Base-by-base conservation (phyloP, 2,888 invertebrate species). In the Caenorhabditis imperialis region DNA sequence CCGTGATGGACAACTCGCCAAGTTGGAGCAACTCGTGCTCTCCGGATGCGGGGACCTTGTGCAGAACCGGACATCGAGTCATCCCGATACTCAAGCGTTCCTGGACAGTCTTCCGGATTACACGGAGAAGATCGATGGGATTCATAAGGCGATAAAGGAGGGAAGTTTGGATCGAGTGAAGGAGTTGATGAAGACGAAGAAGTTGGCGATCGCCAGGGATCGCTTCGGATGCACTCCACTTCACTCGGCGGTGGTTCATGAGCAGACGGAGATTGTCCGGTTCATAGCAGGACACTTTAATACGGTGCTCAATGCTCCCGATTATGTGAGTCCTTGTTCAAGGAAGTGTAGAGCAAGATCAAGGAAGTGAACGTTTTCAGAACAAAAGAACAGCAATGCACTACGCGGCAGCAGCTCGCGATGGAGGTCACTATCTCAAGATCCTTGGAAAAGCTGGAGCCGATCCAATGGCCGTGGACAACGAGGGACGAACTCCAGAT, bases 351-450 rank as follows among this genome's bases (percentile, higher is more conserved):
- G n/a, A n/a, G n/a, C n/a, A n/a, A n/a, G n/a, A n/a, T n/a, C 30
- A 10, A 30, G 6, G 30, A 30, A 30, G 30, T 30, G 30, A 30
- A 30, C 30, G 33, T 18, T 78, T 84, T 33, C 74, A 89, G 85
- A 93, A 94, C 73, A 94, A 94, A 22, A 91, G 94, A 79, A 94
- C 94, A 0, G 93, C 96, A 0, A 89, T 96, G 50, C 95, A 96
- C 89, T 96, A 94, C 89, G 93, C 95, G 0, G 94, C 94, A 2
- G 91, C 93, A 14, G 84, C 88, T n/a, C 93, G 93, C 88, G 94
- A 94, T 84, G 93, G 93, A 58, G 83, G 83, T 8, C 83, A 83
- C 53, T 83, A 83, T 53, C 58, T 82, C 70, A 83, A 83, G 84
- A 91, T 93, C 60, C 91, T 96, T 12, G 91, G 93, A 33, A 92